These are phyloP conservation scores for Cerastis leucographa DNA, from an alignment of 2,888 invertebrate genomes.

Conservation along the genomic window DNA sequence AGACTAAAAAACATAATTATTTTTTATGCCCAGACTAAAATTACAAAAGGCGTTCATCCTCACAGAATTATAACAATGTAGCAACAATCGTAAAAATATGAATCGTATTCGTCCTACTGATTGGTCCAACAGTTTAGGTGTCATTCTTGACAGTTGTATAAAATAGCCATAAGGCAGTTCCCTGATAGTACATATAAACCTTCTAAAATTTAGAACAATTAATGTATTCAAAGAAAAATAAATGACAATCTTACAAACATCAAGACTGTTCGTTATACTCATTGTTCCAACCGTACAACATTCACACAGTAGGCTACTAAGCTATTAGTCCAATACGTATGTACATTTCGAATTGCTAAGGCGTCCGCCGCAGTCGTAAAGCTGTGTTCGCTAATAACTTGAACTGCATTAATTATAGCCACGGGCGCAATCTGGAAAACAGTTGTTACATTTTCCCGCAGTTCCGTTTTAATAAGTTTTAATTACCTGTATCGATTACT, in stretches of 20 bases:
- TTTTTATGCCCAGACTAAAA: neutral
- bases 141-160: neutral
- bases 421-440: constrained; percentile 56
- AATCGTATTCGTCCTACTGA: constrained; percentile 22
- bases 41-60: neutral
- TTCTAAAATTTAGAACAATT: neutral
- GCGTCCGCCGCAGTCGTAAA: constrained; percentile 64
- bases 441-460: constrained; percentile 53
- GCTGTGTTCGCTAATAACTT: constrained; percentile 64
- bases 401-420: constrained; percentile 63
- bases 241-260: constrained; percentile 7
- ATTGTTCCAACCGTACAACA: constrained; percentile 9
- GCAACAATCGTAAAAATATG: constrained; percentile 11
- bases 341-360: constrained; percentile 60
- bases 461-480: constrained; percentile 59
- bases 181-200: neutral
- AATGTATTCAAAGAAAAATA: neutral
- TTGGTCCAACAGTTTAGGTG: constrained; percentile 1
- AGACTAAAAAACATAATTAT: neutral
- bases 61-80: neutral
- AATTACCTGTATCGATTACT: constrained; percentile 73
- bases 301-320: constrained; percentile 36
- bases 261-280: constrained; percentile 33
- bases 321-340: constrained; percentile 49
- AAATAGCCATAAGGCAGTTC: neutral